These are phyloP conservation scores for Melieria crassipennis DNA, from an alignment of 2,888 invertebrate genomes.

Conservation along the genomic window DNA sequence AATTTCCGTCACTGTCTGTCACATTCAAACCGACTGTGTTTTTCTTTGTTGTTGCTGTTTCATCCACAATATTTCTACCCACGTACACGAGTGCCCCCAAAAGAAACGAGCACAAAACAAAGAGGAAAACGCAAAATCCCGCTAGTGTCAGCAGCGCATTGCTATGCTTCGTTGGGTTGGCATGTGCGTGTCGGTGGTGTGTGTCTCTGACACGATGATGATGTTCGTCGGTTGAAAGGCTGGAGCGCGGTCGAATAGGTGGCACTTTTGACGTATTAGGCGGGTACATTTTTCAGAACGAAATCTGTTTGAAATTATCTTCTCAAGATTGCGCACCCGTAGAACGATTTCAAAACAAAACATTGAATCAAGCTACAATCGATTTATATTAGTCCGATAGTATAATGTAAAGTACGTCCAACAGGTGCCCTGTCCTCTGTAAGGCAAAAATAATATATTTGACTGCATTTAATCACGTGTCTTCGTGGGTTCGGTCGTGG, in stretches of 20 bases:
- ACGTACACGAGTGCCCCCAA: slow-evolving; percentile 62
- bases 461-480: too few relatives aligned
- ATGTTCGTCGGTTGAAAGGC: slow-evolving; percentile 63
- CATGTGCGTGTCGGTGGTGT: slow-evolving; percentile 30
- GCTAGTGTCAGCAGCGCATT: slow-evolving; percentile 60
- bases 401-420: too few relatives aligned
- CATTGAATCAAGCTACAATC: too few relatives aligned
- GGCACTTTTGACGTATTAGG: slow-evolving; percentile 52
- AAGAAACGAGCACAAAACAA: slow-evolving; percentile 60
- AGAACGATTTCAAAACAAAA: too few relatives aligned
- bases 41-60: slow-evolving; percentile 37
- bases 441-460: too few relatives aligned
- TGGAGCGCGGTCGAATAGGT: slow-evolving; percentile 61
- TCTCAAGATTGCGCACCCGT: too few relatives aligned
- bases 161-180: slow-evolving; percentile 43
- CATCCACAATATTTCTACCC: slow-evolving; percentile 60
- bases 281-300: slow-evolving; percentile 54
- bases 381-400: too few relatives aligned
- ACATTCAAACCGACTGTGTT: slow-evolving; percentile 20
- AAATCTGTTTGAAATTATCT: neutral
- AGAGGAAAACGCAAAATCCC: slow-evolving; percentile 62
- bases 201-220: slow-evolving; percentile 50
- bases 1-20: slow-evolving; percentile 2
- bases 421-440: too few relatives aligned
- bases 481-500: too few relatives aligned